These are phyloP conservation scores for Drosophila willistoni DNA, from an alignment of 1,140 invertebrate genomes.

Conservation along the genomic window DNA sequence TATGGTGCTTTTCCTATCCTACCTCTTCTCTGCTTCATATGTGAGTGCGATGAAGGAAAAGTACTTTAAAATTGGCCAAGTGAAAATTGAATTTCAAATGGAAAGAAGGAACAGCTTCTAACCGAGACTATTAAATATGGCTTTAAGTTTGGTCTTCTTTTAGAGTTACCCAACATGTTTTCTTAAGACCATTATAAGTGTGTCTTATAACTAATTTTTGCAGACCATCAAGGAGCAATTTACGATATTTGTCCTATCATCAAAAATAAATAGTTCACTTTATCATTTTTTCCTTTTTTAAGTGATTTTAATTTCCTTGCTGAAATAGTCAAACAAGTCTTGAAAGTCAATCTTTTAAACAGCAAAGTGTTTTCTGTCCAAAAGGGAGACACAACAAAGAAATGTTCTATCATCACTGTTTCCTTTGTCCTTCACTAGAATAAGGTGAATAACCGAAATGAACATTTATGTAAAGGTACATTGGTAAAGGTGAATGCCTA, in stretches of 20 bases:
- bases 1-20: neutral
- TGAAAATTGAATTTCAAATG: neutral
- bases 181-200: no score
- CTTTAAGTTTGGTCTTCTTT: no score
- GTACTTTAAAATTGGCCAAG: slow-evolving; percentile 14
- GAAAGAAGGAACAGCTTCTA: neutral
- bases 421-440: neutral
- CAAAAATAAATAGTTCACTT: no score
- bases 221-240: no score
- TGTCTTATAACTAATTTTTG: no score
- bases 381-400: neutral
- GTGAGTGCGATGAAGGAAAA: neutral
- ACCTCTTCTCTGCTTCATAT: neutral
- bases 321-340: no score
- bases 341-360: neutral
- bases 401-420: neutral
- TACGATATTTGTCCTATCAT: no score
- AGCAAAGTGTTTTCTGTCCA: neutral
- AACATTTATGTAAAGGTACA: neutral
- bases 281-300: no score
- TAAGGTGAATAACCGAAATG: neutral
- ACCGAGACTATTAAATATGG: no score
- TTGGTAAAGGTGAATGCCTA: neutral
- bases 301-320: no score
- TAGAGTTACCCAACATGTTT: no score